Evolutionary conservation across 2,888 invertebrate genomes (phyloP).

Genomic region (Coelogynopora nodosa): DNA sequence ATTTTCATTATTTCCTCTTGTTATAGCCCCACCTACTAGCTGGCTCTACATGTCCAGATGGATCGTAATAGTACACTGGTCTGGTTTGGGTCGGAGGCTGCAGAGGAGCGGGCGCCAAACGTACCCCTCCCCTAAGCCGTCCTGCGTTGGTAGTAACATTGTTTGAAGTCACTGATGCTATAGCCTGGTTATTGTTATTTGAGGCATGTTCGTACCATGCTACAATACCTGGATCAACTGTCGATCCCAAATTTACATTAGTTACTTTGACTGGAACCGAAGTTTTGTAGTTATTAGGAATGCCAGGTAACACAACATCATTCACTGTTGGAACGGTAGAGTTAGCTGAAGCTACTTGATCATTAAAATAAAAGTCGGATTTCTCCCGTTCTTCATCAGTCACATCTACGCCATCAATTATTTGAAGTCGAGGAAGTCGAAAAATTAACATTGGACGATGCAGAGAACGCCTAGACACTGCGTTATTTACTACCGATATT

Average conservation of each 20-base stretch:
- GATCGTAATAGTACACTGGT: conserved; percentile 42
- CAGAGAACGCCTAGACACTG: conserved; percentile 58
- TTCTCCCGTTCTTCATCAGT: conserved; percentile 60
- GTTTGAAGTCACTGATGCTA: neutral
- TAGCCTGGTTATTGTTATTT: neutral
- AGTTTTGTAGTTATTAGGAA: conserved; percentile 34
- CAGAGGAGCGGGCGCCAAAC: neutral
- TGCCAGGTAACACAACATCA: conserved; percentile 38
- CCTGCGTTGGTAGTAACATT: conserved; percentile 10
- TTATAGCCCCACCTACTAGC: conserved; percentile 34
- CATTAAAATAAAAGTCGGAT: conserved; percentile 59
- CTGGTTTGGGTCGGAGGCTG: conserved; percentile 18
- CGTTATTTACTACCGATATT: conserved; percentile 60
- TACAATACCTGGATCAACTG: neutral
- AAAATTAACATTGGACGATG: conserved; percentile 58
- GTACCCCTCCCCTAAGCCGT: neutral
- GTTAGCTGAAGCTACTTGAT: conserved; percentile 50
- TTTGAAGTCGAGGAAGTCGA: conserved; percentile 55
- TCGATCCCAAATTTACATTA: neutral
- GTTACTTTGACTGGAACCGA: conserved; percentile 30
- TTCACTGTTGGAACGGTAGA: conserved; percentile 13
- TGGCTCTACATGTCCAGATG: conserved; percentile 38
- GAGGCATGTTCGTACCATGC: neutral
- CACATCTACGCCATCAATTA: conserved; percentile 60
- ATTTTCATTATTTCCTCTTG: conserved; percentile 40